A percentile compares a stretch with the other conserved stretches of the same genome.
Evolutionary conservation across 2,888 invertebrate genomes (phyloP).

Genomic region (Hyposoter didymator): DNA sequence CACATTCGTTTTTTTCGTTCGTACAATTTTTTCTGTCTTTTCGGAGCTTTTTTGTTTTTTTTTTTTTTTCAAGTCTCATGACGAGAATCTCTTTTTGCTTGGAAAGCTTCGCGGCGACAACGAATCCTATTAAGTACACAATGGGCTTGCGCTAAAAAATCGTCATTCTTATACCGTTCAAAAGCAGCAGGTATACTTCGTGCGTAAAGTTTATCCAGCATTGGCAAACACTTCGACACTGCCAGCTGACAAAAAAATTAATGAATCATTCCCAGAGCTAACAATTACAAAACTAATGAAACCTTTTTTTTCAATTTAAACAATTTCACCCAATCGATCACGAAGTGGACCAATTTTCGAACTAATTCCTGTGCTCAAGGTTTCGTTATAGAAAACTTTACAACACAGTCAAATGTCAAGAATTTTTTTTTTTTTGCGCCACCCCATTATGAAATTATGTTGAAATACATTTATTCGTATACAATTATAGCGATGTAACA

Average conservation of each 20-base stretch:
- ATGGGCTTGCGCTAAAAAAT: conserved; percentile 1
- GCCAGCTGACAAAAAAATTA: neutral
- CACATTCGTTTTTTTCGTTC: conserved; percentile 24
- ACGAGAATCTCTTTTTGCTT: conserved; percentile 64
- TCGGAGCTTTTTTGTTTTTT: neutral
- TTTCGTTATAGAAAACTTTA: neutral
- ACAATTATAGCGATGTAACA: conserved; percentile 59
- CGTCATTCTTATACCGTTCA: neutral
- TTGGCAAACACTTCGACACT: neutral
- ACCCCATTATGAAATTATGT: conserved; percentile 17
- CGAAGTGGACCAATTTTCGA: neutral
- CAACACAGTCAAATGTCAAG: neutral
- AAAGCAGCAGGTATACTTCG: neutral
- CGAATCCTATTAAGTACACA: conserved; percentile 4
- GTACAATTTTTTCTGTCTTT: conserved; percentile 11
- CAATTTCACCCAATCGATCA: neutral
- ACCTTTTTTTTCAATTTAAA: neutral
- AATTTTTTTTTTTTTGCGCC: neutral
- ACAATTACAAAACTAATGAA: neutral
- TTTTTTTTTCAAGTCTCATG: conserved; percentile 11
- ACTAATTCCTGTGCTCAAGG: neutral
- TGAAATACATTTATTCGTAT: conserved; percentile 55
- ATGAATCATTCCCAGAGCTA: neutral
- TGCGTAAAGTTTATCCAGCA: neutral
- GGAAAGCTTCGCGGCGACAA: conserved; percentile 29